Base-by-base conservation (phyloP, 2,888 invertebrate species). In the Odiellus spinosus region DNA sequence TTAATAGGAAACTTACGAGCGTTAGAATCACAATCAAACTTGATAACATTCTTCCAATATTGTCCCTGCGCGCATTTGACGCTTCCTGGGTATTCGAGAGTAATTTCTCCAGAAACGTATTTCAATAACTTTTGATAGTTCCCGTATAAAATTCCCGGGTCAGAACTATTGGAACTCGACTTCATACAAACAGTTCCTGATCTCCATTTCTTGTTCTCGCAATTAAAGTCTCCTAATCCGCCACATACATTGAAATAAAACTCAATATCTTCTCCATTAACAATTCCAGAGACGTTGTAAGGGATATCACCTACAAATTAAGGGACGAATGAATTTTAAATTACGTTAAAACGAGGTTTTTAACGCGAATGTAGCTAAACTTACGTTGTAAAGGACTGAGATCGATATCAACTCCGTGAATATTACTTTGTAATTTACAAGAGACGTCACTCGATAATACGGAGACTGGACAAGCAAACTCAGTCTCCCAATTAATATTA, bases 401-500 rank as follows among this genome's bases (percentile, higher is more conserved):
- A 53, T 63, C 63, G 47, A 65, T 56, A 49, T 64, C 60, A 33
- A 64, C 55, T 34, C 60, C 59, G 48, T 62, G 60, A 17, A 56
- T 48, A 33, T 59, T 58, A 43, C 55, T 53, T 15, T 55, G 56
- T 14, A 65, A 58, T 17, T 56, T 53, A 50, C 64, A 65, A 17
- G 49, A 49, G 6, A 54, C 52, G 26, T 43, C 35, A 1, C 48
- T 50, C 19, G 56, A 54, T n/a, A 61, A 56, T 1, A 54, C 42
- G 8, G 56, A 49, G 39, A 59, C 60, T 4, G 60, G 57, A 53
- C 65, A 65, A 3, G 65, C 64, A 54, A 61, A 61, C 48, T 65
- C 64, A 3, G 64, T 65, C 43, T 59, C 56, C 65, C 65, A 65
- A 40, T 60, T 58, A 18, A 65, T 53, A 15, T 58, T 55, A 51